Evolutionary conservation across 2,888 invertebrate species (phyloP).

Genomic region (Cephus spinipes): DNA sequence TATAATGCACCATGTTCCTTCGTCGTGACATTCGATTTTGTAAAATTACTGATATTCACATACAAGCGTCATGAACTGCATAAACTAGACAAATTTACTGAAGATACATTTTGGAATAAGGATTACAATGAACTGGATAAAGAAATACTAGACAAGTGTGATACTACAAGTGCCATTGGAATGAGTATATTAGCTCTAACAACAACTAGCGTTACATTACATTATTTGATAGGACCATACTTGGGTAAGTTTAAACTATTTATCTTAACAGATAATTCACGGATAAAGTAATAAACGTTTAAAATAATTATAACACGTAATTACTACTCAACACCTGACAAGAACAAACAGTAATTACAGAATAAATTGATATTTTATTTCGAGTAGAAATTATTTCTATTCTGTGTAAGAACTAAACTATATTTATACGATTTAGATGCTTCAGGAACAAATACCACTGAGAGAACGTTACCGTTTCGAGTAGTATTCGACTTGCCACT

Average conservation of each 20-base stretch:
- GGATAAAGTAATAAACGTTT: no score
- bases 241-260: neutral
- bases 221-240: neutral
- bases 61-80: neutral
- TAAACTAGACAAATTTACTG: neutral
- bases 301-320: no score
- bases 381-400: no score
- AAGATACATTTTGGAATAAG: constrained; percentile 26
- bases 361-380: no score
- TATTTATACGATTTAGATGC: no score
- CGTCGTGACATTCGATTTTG: neutral
- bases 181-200: neutral
- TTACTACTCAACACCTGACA: no score
- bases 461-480: neutral
- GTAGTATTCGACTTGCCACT: neutral
- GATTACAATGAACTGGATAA: constrained; percentile 20
- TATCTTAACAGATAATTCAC: neutral
- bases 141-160: constrained; percentile 3
- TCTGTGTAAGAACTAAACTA: no score
- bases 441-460: no score
- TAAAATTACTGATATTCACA: neutral
- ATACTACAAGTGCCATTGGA: neutral
- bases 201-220: neutral
- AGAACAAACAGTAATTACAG: no score
- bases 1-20: neutral